phyloP scores from a whole-genome alignment of 2,113 vertebrate genomes.

The Alectura lathami region DNA sequence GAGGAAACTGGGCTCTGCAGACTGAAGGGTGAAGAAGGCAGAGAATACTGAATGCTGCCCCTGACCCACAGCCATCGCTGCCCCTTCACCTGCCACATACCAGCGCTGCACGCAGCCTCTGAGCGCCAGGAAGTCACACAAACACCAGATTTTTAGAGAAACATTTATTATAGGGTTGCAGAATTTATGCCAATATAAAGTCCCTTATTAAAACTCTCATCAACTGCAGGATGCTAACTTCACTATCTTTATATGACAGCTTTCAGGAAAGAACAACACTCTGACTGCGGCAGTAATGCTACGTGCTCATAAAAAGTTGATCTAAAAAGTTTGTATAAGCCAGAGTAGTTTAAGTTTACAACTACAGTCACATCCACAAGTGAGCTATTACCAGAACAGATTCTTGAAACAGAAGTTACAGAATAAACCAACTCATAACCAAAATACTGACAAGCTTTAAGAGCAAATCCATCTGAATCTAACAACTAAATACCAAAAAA shows the following conservation, averaged over 20 bases:
- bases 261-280: constrained; percentile 34
- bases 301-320: constrained; percentile 68
- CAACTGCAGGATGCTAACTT: constrained; percentile 63
- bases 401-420: constrained; percentile 40
- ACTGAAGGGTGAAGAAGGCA: background rate
- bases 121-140: constrained; percentile 16
- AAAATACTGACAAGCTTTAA: constrained; percentile 66
- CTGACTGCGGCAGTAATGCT: constrained; percentile 55
- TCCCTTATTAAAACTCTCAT: constrained; percentile 74
- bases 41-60: background rate
- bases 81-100: accelerated
- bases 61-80: background rate
- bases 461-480: constrained; percentile 49
- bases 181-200: constrained; percentile 76
- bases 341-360: constrained; percentile 60
- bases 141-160: constrained; percentile 61
- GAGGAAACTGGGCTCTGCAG: background rate
- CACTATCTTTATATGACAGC: constrained; percentile 49
- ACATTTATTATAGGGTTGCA: constrained; percentile 79
- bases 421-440: constrained; percentile 57
- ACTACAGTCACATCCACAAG: constrained; percentile 63
- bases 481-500: constrained; percentile 70
- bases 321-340: constrained; percentile 72
- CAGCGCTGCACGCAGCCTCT: accelerated
- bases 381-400: constrained; percentile 51